Evolutionary conservation across 2,888 invertebrate species (phyloP).

Genomic region (Ochropleura leucogaster): DNA sequence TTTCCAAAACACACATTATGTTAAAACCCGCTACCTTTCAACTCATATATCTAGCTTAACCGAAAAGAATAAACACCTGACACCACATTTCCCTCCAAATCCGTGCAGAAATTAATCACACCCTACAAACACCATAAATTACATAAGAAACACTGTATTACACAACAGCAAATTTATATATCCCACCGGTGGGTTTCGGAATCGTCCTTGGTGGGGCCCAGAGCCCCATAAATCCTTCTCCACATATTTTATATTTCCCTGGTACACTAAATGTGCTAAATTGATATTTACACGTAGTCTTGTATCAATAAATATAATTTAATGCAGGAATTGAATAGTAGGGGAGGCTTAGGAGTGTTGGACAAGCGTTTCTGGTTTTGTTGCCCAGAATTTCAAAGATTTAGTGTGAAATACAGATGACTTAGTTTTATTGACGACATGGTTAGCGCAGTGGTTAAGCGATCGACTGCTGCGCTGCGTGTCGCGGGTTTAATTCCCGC

Average conservation of each 20-base stretch:
- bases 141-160: slow-evolving; percentile 64
- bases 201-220: slow-evolving; percentile 59
- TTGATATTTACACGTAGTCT: slow-evolving; percentile 76
- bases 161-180: slow-evolving; percentile 63
- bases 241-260: slow-evolving; percentile 77
- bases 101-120: slow-evolving; percentile 62
- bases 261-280: slow-evolving; percentile 74
- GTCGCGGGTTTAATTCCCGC: too few relatives aligned
- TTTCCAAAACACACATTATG: slow-evolving; percentile 1
- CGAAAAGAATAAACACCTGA: slow-evolving; percentile 50
- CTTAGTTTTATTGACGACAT: not conserved
- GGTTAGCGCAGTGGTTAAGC: too few relatives aligned
- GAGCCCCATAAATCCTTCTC: slow-evolving; percentile 62
- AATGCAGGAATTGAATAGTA: slow-evolving; percentile 65
- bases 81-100: slow-evolving; percentile 44
- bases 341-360: not conserved
- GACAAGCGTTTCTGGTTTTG: not conserved
- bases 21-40: not conserved
- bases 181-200: slow-evolving; percentile 57
- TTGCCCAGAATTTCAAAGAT: not conserved
- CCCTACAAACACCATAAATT: slow-evolving; percentile 63
- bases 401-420: not conserved
- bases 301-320: slow-evolving; percentile 72
- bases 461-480: too few relatives aligned
- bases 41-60: slow-evolving; percentile 18